phyloP scores from a whole-genome alignment of 2,113 vertebrate genomes.

The Nanorana parkeri region DNA sequence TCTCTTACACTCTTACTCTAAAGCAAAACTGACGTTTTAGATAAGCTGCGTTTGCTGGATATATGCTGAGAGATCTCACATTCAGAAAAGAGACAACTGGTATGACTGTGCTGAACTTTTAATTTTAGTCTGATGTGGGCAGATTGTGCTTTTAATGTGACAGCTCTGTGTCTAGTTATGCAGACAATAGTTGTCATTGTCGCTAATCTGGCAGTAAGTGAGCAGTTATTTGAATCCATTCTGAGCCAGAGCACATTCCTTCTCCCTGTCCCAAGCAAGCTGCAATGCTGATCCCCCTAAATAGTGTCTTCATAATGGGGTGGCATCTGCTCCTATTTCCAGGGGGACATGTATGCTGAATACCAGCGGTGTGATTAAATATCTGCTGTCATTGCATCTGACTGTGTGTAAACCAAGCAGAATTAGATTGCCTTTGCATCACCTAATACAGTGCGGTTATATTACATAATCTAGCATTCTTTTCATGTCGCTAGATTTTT shows the following conservation, averaged over 20 bases:
- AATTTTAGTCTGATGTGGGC: not conserved
- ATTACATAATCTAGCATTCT: too few relatives aligned
- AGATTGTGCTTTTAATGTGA: not conserved
- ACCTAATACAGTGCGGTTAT: too few relatives aligned
- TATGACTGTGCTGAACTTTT: not conserved
- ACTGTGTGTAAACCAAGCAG: too few relatives aligned
- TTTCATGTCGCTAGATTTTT: too few relatives aligned
- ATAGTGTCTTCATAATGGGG: not conserved
- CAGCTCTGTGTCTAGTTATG: not conserved
- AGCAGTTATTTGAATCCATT: not conserved
- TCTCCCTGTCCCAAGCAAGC: not conserved
- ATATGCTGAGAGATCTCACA: not conserved
- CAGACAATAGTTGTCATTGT: slow-evolving; percentile 31
- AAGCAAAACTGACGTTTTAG: too few relatives aligned
- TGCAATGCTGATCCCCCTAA: not conserved
- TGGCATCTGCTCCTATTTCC: too few relatives aligned
- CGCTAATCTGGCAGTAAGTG: not conserved
- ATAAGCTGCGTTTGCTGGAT: too few relatives aligned
- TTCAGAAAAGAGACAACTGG: not conserved
- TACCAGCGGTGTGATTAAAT: too few relatives aligned
- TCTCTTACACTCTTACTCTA: too few relatives aligned
- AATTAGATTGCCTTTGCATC: too few relatives aligned
- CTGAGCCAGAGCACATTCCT: not conserved
- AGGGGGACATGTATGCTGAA: too few relatives aligned
- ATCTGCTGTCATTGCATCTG: too few relatives aligned